phyloP scores from a whole-genome alignment of 2,113 vertebrate genomes.

The Rhinoderma darwinii region DNA sequence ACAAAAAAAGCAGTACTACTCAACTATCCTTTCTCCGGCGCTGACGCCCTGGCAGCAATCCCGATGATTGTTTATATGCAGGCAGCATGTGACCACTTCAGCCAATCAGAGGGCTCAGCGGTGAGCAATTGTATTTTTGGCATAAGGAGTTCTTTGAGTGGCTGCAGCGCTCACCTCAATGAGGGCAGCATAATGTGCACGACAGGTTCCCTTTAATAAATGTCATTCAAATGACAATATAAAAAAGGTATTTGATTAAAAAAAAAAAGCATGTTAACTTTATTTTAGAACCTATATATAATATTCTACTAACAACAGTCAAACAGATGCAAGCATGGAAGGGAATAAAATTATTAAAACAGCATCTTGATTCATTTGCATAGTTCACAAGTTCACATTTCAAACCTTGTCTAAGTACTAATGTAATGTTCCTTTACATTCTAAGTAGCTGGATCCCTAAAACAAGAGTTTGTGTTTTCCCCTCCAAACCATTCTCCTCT shows the following conservation, averaged over 20 bases:
- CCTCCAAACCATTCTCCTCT: not conserved
- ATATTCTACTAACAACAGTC: not conserved
- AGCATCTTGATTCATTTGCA: constrained; percentile 11
- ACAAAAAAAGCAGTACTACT: too few species aligned
- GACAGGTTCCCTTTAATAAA: too few species aligned
- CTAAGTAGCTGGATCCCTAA: not conserved
- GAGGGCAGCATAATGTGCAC: too few species aligned
- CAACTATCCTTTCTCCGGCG: too few species aligned
- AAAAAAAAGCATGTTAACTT: not conserved
- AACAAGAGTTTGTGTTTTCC: not conserved
- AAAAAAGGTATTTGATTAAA: not conserved
- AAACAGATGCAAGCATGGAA: not conserved
- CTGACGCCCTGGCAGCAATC: too few species aligned
- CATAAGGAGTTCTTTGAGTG: too few species aligned
- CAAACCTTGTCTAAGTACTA: not conserved
- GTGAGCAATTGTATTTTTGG: too few species aligned
- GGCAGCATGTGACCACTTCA: too few species aligned
- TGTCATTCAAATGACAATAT: not conserved
- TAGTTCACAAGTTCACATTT: constrained; percentile 18
- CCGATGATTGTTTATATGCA: too few species aligned
- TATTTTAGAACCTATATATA: not conserved
- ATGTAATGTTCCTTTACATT: not conserved
- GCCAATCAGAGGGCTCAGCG: too few species aligned
- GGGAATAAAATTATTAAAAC: not conserved
- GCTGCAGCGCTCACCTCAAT: too few species aligned